Base-by-base conservation (phyloP, 2,888 invertebrate genomes). In the Ectemnius cavifrons region DNA sequence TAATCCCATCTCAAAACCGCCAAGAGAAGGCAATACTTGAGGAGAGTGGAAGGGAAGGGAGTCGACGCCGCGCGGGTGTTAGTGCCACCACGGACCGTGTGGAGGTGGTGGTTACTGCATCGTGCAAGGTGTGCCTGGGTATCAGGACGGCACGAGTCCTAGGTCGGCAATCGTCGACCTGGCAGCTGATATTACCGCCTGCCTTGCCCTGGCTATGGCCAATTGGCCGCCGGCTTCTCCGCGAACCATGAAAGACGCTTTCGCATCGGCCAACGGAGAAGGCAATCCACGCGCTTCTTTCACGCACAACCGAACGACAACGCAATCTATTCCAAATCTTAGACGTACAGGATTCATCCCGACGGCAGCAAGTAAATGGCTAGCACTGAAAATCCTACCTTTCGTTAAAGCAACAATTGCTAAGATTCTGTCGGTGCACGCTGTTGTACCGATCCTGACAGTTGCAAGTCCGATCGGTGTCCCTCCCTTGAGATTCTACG, bases 171-270 rank as follows among this genome's bases (percentile, higher is more conserved):
- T 80, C 79, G 75, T 80, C 77, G 78, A 76, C 67, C 78, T 77
- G 83, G 79, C 81, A 81, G 82, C 76, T 82, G 82, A 78, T 79
- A 77, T 78, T 75, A 76, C 81, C 83, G 73, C 78, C 77, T 77
- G 67, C 70, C 83, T 81, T 69, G 62, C 74, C 79, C 78, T 75
- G 81, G 72, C 75, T 73, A 83, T 83, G 83, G 77, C 75, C 58
- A 74, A 67, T 64, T 63, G 77, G 77, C 16, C 72, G 58, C 23
- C 65, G 63, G 67, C 66, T 73, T 45, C 66, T n/a, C 23, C 52
- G 57, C 27, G 67, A 66, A 76, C 62, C 75, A 78, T 68, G 81
- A 73, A 64, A 71, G 68, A 77, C 65, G 73, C 27, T 37, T 37
- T 37, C 8, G 37, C 37, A 37, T 37, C 37, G 11, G 57, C 62